phyloP scores from a whole-genome alignment of 2,113 vertebrate species.

The Dascyllus trimaculatus region DNA sequence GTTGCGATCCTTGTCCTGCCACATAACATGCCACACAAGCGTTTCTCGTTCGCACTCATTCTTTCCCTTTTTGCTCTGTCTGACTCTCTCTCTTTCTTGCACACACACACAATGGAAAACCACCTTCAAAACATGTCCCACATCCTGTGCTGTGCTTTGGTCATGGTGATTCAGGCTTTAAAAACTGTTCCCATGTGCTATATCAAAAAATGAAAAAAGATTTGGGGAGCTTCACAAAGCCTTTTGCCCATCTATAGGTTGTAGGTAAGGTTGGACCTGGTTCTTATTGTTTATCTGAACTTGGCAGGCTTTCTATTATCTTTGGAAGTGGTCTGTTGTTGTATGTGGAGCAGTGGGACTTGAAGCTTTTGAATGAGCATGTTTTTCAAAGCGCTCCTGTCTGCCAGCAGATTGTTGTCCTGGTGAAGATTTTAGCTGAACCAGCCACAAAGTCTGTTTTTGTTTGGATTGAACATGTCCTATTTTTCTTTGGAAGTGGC shows the following conservation, averaged over 20 bases:
- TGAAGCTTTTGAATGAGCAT: conserved; percentile 57
- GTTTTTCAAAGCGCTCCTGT: conserved; percentile 61
- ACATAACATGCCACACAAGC: conserved; percentile 41
- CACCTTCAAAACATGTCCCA: conserved; percentile 56
- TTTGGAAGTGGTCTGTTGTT: conserved; percentile 63
- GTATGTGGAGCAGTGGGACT: conserved; percentile 45
- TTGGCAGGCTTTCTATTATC: conserved; percentile 53
- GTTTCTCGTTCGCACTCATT: conserved; percentile 24
- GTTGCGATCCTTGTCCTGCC: conserved; percentile 48
- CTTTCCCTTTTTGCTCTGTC: neutral
- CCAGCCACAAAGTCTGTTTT: conserved; percentile 56
- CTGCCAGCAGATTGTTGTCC: conserved; percentile 68
- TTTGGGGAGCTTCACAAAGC: conserved; percentile 11
- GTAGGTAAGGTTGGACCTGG: conserved; percentile 20
- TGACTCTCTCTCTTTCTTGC: neutral
- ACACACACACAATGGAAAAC: conserved; percentile 50
- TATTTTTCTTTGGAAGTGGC: conserved; percentile 54
- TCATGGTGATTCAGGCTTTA: conserved; percentile 38
- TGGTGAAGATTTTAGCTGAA: conserved; percentile 61
- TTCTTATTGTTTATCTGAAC: conserved; percentile 30
- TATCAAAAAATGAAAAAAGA: conserved; percentile 9
- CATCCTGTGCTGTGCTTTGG: conserved; percentile 59
- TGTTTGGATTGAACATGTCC: conserved; percentile 52
- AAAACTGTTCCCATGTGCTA: conserved; percentile 46
- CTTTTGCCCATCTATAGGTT: conserved; percentile 20